Evolutionary conservation across 1,140 invertebrate species (phyloP).

Genomic region (Lamellibrachia luymesi): DNA sequence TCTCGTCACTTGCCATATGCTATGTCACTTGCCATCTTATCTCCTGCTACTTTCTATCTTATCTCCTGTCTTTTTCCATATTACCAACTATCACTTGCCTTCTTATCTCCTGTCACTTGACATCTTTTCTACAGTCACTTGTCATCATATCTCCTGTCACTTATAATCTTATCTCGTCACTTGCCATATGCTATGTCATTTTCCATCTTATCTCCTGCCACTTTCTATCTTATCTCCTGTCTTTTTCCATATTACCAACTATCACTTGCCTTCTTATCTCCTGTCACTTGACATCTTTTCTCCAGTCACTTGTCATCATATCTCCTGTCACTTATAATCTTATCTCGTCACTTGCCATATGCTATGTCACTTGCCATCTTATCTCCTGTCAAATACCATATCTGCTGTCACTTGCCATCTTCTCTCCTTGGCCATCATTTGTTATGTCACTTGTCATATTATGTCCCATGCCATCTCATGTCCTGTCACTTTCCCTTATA

Average conservation of each 20-base stretch:
- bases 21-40: neutral
- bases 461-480: too few relatives aligned
- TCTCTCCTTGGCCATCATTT: too few relatives aligned
- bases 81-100: too few relatives aligned
- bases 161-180: neutral
- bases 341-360: neutral
- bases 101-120: neutral
- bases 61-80: neutral
- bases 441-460: too few relatives aligned
- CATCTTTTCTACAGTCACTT: neutral
- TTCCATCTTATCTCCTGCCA: neutral
- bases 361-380: neutral
- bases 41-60: neutral
- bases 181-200: neutral
- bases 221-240: neutral
- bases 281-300: neutral
- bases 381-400: neutral
- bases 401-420: too few relatives aligned
- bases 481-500: neutral
- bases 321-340: neutral
- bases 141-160: neutral
- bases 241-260: too few relatives aligned
- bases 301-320: too few relatives aligned
- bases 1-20: neutral
- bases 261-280: too few relatives aligned